Evolutionary conservation across 1,140 invertebrate species (phyloP).

Genomic region (Vanessa atalanta): DNA sequence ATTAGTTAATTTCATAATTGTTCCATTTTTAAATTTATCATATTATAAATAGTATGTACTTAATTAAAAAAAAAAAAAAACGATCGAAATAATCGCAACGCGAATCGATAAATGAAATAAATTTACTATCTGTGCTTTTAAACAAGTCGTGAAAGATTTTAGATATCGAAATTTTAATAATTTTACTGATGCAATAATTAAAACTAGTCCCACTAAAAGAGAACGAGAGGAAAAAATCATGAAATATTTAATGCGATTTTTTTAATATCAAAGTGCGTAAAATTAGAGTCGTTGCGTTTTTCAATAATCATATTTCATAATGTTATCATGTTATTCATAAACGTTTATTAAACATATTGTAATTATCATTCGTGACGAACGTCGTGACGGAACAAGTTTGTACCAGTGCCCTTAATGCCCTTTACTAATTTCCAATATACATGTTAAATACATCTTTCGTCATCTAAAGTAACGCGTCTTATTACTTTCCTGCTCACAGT

Average conservation of each 20-base stretch:
- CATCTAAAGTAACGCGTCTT: too few species aligned
- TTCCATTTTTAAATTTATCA: background rate
- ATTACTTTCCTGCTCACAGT: too few species aligned
- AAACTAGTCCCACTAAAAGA: constrained; percentile 7
- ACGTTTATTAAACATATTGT: background rate
- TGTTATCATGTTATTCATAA: constrained; percentile 13
- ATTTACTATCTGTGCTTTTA: background rate
- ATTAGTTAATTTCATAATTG: background rate
- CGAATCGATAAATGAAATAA: background rate
- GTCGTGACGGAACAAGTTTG: too few species aligned
- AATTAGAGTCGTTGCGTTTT: background rate
- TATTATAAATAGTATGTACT: too few species aligned
- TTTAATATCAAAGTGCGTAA: background rate
- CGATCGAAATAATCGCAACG: background rate
- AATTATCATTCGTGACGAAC: background rate
- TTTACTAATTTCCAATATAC: too few species aligned
- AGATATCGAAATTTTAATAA: background rate
- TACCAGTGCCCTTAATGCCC: too few species aligned
- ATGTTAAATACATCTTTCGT: too few species aligned
- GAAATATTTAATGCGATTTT: constrained; percentile 5
- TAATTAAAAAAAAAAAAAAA: background rate
- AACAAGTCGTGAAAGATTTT: background rate
- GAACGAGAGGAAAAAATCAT: background rate
- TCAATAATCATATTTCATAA: constrained; percentile 20
- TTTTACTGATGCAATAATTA: constrained; percentile 19